Evolutionary conservation across 2,113 vertebrate genomes (phyloP).

Genomic region (Triplophysa siluroides): DNA sequence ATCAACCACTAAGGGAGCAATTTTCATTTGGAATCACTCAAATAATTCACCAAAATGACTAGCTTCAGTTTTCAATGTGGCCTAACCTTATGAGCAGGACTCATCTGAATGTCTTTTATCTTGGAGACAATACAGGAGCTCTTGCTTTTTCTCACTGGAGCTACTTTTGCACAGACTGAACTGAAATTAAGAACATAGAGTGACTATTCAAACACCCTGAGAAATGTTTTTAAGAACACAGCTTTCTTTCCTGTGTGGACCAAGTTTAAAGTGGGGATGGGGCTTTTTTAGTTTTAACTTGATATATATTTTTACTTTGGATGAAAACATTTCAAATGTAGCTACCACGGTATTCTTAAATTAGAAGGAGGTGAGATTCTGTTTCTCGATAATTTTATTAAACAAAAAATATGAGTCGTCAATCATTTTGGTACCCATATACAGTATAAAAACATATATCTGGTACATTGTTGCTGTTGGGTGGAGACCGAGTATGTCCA

Average conservation of each 20-base stretch:
- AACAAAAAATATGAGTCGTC: no score
- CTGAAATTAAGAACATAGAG: constrained; percentile 8
- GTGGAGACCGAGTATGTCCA: no score
- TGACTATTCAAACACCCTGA: constrained; percentile 27
- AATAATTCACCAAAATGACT: constrained; percentile 25
- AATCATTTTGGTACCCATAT: no score
- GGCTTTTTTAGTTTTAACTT: no score
- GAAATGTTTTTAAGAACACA: neutral
- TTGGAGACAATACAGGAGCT: constrained; percentile 5
- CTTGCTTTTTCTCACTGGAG: neutral
- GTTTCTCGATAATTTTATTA: no score
- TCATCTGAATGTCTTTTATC: constrained; percentile 5
- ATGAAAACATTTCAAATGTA: no score
- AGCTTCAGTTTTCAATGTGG: constrained; percentile 20
- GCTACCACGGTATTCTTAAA: no score
- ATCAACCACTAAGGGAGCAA: constrained; percentile 15
- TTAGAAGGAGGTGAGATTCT: no score
- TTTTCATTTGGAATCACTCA: constrained; percentile 9
- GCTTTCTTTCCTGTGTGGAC: neutral
- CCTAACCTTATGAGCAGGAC: constrained; percentile 6
- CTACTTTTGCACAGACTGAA: constrained; percentile 1
- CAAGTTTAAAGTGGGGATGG: neutral
- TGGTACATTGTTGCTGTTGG: no score
- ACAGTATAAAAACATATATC: no score
- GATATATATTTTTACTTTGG: no score